Evolutionary conservation across 64 coral and sea anemone genomes (phyloP), one percentile per base, ranked within the genome.

Genomic region (Dendronephthya gigantea): DNA sequence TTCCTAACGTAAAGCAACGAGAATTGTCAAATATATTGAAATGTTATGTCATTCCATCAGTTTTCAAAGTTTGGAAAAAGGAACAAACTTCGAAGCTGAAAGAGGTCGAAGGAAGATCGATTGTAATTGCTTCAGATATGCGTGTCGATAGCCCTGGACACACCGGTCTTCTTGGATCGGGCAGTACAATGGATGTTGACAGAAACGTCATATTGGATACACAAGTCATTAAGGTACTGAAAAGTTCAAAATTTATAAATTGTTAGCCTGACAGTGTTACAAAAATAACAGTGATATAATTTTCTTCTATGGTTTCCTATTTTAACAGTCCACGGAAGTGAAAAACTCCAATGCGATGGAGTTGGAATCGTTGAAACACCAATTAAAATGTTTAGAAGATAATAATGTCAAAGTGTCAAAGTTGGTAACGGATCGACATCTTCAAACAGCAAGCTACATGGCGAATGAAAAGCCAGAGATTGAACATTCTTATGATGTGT

Each of bases 141-240:
- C 47, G 41, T 49, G 83, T 84, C n/a, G 41, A 84, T 49, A 84
- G 83, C 48, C 83, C 83, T 48, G 83, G 83, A 27, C 83, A 84
- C 83, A 49, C 43, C 48, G 83, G 83, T 84, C 48, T 84, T 50
- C 83, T 51, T 48, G 40, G 83, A 84, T 50, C 41, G 5, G 83
- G 47, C 39, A 84, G 83, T 52, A 84, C 43, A 25, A 22, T 84
- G 41, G 47, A 84, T 84, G 41, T 84, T 41, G 27, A 49, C 1
- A 48, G 47, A 40, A 84, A 84, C 47, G 25, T 84, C 15, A 52
- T 50, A 50, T 48, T 84, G 29, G 83, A 84, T 48, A 84, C 83
- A 49, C 83, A 84, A 50, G 48, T 84, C 41, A 84, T 84, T 40
- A 84, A 84, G 83, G 41, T 84, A 84, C 50, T 52, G 50, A 52